phyloP scores from a whole-genome alignment of 2,888 invertebrate species.

The Polydrusus pterygomalis region DNA sequence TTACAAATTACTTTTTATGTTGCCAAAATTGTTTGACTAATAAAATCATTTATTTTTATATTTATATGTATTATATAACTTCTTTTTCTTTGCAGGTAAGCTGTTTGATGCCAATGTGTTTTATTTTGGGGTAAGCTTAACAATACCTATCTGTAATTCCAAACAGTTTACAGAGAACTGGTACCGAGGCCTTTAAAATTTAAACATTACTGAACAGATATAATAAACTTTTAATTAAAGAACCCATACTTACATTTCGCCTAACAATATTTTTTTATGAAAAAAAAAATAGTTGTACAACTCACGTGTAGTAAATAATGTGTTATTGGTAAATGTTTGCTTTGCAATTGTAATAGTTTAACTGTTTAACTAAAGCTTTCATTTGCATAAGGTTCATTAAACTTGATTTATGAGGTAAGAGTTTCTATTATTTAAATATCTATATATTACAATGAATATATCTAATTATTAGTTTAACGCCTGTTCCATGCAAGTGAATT shows the following conservation, averaged over 20 bases:
- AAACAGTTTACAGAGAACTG: no score
- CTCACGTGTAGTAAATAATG: background rate
- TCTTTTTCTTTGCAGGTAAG: background rate
- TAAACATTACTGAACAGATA: no score
- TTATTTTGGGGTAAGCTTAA: background rate
- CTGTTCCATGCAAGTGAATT: background rate
- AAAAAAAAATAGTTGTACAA: background rate
- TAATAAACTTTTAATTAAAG: background rate
- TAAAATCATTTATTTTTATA: conserved; percentile 12
- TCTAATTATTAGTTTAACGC: background rate
- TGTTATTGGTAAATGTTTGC: conserved; percentile 3
- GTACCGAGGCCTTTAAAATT: no score
- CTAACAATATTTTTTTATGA: background rate
- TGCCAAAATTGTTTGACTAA: conserved; percentile 21
- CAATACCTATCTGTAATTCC: no score
- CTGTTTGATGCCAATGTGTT: background rate
- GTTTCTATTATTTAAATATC: conserved; percentile 24
- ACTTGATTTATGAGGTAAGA: conserved; percentile 22
- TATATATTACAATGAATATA: background rate
- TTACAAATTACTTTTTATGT: conserved; percentile 38
- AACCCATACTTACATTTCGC: background rate
- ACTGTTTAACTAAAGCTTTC: no score
- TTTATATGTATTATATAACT: background rate
- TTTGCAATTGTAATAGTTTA: background rate
- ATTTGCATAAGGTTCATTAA: conserved; percentile 25